A percentile compares a stretch with the other conserved stretches of the same genome.
Evolutionary conservation across 2,888 invertebrate species (phyloP).

Genomic region (Pseudeuparius sepicola): DNA sequence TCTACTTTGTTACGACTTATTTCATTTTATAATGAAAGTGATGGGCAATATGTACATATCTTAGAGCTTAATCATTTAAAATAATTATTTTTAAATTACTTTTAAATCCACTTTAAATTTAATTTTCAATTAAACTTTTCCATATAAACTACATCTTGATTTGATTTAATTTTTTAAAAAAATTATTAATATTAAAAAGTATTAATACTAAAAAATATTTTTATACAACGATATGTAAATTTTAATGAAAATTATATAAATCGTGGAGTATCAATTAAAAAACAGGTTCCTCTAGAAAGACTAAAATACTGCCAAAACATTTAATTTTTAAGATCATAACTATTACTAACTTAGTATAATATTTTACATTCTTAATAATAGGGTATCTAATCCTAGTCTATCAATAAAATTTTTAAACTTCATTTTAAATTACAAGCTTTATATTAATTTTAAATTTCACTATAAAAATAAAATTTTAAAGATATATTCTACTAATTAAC

Average conservation of each 20-base stretch:
- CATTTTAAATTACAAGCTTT: conserved; percentile 37
- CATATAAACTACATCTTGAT: conserved; percentile 63
- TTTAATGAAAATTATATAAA: conserved; percentile 34
- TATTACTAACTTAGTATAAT: conserved; percentile 46
- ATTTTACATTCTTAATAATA: conserved; percentile 47
- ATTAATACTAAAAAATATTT: conserved; percentile 34
- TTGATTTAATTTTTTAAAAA: conserved; percentile 52
- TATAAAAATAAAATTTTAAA: conserved; percentile 41
- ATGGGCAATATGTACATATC: conserved; percentile 74
- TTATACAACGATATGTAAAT: conserved; percentile 20
- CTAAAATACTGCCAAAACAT: conserved; percentile 61
- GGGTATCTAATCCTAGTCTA: conserved; percentile 64
- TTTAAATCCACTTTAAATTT: conserved; percentile 52
- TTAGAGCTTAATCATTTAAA: conserved; percentile 52
- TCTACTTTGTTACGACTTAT: conserved; percentile 78
- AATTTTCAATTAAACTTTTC: conserved; percentile 46
- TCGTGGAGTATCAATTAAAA: conserved; percentile 57
- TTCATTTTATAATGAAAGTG: conserved; percentile 56
- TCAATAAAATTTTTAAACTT: conserved; percentile 40
- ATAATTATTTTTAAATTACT: conserved; percentile 48
- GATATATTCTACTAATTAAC: conserved; percentile 31
- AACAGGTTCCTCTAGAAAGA: conserved; percentile 62
- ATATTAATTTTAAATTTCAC: conserved; percentile 49
- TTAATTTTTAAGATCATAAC: conserved; percentile 55
- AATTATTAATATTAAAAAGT: conserved; percentile 42